Percentiles rank a stretch among this genome's conserved stretches.
Evolutionary conservation across 2,888 invertebrate species (phyloP).

Genomic region (Lordiphosa andalusiaca): DNA sequence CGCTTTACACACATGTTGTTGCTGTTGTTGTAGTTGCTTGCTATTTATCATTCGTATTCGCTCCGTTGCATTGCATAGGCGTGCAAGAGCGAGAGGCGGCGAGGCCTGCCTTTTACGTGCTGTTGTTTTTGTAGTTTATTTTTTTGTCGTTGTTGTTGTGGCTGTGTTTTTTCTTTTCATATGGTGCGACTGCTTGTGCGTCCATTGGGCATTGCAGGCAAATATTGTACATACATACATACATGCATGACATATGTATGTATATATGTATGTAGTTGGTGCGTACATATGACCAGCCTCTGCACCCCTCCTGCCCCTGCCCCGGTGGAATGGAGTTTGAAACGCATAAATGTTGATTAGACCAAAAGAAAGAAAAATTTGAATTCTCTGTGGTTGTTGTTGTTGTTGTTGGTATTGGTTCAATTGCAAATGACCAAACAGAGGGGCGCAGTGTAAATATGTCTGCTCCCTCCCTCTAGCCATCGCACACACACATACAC

Average conservation of each 20-base stretch:
- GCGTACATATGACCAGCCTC: slow-evolving; percentile 52
- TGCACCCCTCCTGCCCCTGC: slow-evolving; percentile 23
- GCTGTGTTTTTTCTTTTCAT: too few species aligned
- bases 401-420: slow-evolving; percentile 49
- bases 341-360: slow-evolving; percentile 74
- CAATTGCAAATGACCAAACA: slow-evolving; percentile 57
- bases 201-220: slow-evolving; percentile 70
- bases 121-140: slow-evolving; percentile 41
- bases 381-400: slow-evolving; percentile 40
- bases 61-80: too few species aligned
- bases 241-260: background rate
- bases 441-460: slow-evolving; percentile 53
- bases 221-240: slow-evolving; percentile 14
- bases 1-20: slow-evolving; percentile 15
- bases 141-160: too few species aligned
- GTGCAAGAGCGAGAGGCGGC: slow-evolving; percentile 25
- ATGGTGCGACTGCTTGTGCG: slow-evolving; percentile 47
- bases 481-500: too few species aligned
- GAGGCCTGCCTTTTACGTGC: slow-evolving; percentile 28
- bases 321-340: slow-evolving; percentile 45
- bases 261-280: slow-evolving; percentile 12
- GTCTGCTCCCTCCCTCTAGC: slow-evolving; percentile 1
- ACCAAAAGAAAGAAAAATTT: slow-evolving; percentile 43
- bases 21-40: too few species aligned
- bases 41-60: too few species aligned